Base-by-base conservation (phyloP, 2,797 vertebrate genomes). In the Sebastes baramenuke region DNA sequence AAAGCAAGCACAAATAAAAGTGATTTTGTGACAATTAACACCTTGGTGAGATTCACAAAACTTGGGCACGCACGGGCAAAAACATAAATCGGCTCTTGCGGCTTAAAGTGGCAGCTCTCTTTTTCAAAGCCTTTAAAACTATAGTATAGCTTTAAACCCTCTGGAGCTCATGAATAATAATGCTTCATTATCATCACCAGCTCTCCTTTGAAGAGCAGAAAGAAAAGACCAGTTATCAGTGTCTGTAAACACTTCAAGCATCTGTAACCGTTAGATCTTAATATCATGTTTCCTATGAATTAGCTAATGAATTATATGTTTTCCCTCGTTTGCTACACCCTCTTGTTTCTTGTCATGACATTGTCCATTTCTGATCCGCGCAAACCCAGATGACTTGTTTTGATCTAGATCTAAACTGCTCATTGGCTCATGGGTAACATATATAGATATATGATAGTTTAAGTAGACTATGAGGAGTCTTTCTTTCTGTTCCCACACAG, bases 181-280 rank as follows among this genome's bases (percentile, higher is more conserved):
- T 55, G 67, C 59, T 78, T 78, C 67, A 79, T 75, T 59, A 84
- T 81, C 61, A 73, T 83, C 65, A 18, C 61, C 77, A 36, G 74
- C 56, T 71, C 14, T 69, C 38, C 75, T 85, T 77, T 84, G 75
- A 88, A 89, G 72, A 86, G 34, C 64, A 64, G 42, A 62, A 64
- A 79, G 29, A 70, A 72, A 75, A 75, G 49, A 70, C 22, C 74
- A 66, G 66, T 87, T 75, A 81, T 58, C 72, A 72, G 42, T 38
- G 55, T 67, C 64, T 62, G 69, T 55, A 83, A 83, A 82, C 80
- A 83, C 80, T 71, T 59, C 49, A 67, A 73, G 67, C 58, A 1
- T 77, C 56, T 52, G 71, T n/a, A n/a, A n/a, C n/a, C n/a, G n/a
- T 55, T 24, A 25, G 49, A 81, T 81, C 66, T 36, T 5, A 42